Base-by-base conservation (phyloP, 1,140 invertebrate genomes). In the Metopolophium dirhodum region DNA sequence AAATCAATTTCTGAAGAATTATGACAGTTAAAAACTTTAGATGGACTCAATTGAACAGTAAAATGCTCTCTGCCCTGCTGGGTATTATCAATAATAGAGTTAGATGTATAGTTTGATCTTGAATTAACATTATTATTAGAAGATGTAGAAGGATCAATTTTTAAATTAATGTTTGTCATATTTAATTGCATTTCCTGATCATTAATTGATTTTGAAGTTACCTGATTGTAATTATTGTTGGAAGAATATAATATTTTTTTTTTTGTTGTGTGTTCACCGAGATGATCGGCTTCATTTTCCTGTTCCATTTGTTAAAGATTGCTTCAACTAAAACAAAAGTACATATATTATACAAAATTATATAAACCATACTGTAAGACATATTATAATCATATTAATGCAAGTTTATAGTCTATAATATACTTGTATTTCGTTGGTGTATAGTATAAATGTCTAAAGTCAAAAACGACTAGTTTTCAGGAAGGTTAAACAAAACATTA, bases 51-150 rank as follows among this genome's bases (percentile, higher is more conserved):
- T 83, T 51, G 1, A 7, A 51, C 14, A 8, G 14, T 37, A 6
- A 51, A 7, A 4, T 57, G 4, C 37, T 49, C 35, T 45, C 23
- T 54, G 7, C 9, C 23, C 49, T 86, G 85, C 11, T 54, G 7
- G 20, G 30, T 41, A 30, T 41, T 68, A 68, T 77, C 90, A 91
- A 77, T 35, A 77, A 8, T 11, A n/a, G 82, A 82, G 23, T 18
- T 92, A 37, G 68, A 3, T 51, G n/a, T 92, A 37, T 30, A n/a
- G 3, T 83, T 92, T 92, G 90, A 92, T 51, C 26, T 83, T 83
- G 30, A 82, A 51, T 35, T 9, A 35, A 83, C 68, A 83, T 47
- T 37, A 23, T 30, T 14, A 51, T 92, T 37, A 82, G 77, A 51
- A 77, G 68, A 82, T 47, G 61, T 91, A 82, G 41, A 47, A 18